Percentiles rank a stretch among this genome's conserved stretches.
Evolutionary conservation across 2,113 vertebrate species (phyloP).

Genomic region (Amphilophus citrinellus): DNA sequence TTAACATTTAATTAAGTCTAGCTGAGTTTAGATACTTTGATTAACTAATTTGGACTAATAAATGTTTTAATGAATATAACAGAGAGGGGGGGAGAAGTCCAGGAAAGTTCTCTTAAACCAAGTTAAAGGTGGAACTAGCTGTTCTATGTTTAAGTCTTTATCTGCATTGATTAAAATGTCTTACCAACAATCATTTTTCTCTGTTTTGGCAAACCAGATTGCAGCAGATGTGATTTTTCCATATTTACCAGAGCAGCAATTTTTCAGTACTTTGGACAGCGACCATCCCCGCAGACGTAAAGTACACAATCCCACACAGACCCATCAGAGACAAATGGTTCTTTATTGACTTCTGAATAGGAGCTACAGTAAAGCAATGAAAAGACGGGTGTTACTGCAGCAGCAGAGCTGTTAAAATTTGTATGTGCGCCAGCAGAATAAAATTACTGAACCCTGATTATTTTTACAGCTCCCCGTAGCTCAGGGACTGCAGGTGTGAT

Average conservation of each 20-base stretch:
- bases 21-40: background rate
- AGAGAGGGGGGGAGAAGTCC: background rate
- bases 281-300: conserved; percentile 21
- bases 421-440: conserved; percentile 41
- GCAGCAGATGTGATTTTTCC: conserved; percentile 3
- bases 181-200: background rate
- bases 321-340: conserved; percentile 60
- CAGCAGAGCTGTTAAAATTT: conserved; percentile 38
- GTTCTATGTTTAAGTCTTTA: background rate
- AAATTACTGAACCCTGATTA: conserved; percentile 46
- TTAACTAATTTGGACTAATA: background rate
- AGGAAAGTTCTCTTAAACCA: background rate
- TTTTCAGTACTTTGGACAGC: conserved; percentile 65
- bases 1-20: conserved; percentile 11
- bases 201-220: background rate
- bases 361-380: conserved; percentile 42
- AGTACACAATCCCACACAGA: conserved; percentile 42
- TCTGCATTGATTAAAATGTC: background rate
- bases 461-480: conserved; percentile 38
- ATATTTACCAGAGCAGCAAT: conserved; percentile 10
- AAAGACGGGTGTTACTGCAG: conserved; percentile 8
- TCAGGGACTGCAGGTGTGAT: conserved; percentile 32
- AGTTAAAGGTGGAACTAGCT: background rate
- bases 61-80: too few species aligned
- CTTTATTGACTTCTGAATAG: conserved; percentile 70